Conservation (phyloP, 2,888 invertebrate species). For the Erebia palarica region DNA sequence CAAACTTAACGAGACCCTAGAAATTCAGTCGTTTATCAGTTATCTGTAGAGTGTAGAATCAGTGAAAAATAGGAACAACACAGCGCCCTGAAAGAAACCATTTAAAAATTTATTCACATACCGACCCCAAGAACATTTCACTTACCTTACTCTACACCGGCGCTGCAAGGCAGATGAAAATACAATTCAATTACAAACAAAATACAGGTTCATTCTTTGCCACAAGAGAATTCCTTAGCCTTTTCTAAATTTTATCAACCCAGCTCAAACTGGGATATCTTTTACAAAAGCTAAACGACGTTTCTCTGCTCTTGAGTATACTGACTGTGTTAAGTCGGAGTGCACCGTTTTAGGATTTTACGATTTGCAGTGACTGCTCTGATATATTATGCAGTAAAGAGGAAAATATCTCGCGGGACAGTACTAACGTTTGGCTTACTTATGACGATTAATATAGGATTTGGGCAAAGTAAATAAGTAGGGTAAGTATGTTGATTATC, state of each 20-base stretch:
- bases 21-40: too few species aligned
- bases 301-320: constrained; percentile 33
- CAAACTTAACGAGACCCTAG: too few species aligned
- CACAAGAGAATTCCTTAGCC: constrained; percentile 11
- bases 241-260: constrained; percentile 26
- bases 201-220: constrained; percentile 16
- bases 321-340: constrained; percentile 20
- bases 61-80: neutral
- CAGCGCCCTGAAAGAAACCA: neutral
- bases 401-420: constrained; percentile 11
- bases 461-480: neutral
- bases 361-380: constrained; percentile 33
- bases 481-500: too few species aligned
- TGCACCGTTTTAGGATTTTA: constrained; percentile 36
- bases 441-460: neutral
- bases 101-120: constrained; percentile 16
- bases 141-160: constrained; percentile 3
- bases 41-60: too few species aligned
- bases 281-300: constrained; percentile 31
- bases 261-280: constrained; percentile 28
- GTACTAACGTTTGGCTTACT: neutral
- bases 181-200: constrained; percentile 28
- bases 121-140: constrained; percentile 9
- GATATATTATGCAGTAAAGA: constrained; percentile 33
- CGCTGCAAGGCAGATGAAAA: neutral